phyloP scores from a whole-genome alignment of 2,888 invertebrate genomes.

The Ornithoptera priamus region DNA sequence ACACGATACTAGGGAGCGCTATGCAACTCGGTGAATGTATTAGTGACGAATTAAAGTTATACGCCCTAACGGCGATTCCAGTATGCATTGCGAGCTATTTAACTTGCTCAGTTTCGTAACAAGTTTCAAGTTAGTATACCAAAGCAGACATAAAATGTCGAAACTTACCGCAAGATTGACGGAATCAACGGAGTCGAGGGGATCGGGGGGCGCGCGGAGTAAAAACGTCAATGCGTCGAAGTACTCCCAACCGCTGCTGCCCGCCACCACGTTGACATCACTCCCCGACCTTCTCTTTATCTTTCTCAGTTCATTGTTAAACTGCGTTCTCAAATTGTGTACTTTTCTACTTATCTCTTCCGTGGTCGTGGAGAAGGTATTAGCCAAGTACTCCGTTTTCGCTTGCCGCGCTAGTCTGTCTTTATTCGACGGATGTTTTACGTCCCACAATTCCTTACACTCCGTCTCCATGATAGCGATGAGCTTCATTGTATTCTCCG shows the following conservation, averaged over 20 bases:
- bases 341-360: slow-evolving; percentile 69
- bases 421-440: slow-evolving; percentile 55
- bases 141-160: too few species aligned
- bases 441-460: slow-evolving; percentile 67
- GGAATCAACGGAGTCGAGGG: slow-evolving; percentile 49
- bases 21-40: too few species aligned
- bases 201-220: slow-evolving; percentile 50
- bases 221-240: slow-evolving; percentile 67
- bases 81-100: too few species aligned
- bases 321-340: slow-evolving; percentile 69
- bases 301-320: slow-evolving; percentile 69
- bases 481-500: slow-evolving; percentile 61
- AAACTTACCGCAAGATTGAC: slow-evolving; percentile 65
- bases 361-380: slow-evolving; percentile 56
- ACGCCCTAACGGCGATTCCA: too few species aligned
- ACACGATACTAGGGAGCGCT: too few species aligned
- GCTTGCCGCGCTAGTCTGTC: slow-evolving; percentile 52
- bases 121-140: too few species aligned
- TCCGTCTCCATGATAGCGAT: slow-evolving; percentile 62
- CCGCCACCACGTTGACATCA: slow-evolving; percentile 36
- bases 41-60: too few species aligned
- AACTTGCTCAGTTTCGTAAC: too few species aligned
- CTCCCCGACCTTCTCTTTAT: slow-evolving; percentile 55
- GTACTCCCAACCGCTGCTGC: slow-evolving; percentile 67
- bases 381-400: slow-evolving; percentile 61